Evolutionary conservation across 92 coral and sea anemone genomes (phyloP).

Genomic region (Epizoanthus fatuus): DNA sequence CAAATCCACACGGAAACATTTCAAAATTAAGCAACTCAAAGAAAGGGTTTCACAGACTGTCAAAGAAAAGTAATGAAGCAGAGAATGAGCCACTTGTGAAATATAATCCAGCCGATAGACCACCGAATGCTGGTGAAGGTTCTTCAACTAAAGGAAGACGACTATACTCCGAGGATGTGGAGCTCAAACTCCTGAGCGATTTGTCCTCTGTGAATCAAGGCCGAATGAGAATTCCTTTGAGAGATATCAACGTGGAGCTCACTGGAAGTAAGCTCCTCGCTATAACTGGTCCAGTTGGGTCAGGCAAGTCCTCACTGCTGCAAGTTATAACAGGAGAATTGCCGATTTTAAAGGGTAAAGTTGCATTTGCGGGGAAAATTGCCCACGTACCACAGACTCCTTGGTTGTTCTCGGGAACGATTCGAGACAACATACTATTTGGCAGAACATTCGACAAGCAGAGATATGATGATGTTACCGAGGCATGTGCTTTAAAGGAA

Average conservation of each 20-base stretch:
- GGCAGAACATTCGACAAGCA: slow-evolving; percentile 12
- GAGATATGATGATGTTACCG: slow-evolving; percentile 21
- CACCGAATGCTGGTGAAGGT: background rate
- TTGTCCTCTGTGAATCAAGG: slow-evolving; percentile 28
- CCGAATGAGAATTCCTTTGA: slow-evolving; percentile 26
- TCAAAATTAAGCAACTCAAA: background rate
- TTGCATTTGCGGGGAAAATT: slow-evolving; percentile 3
- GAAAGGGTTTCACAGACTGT: background rate
- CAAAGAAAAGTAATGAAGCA: background rate
- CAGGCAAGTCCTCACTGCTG: slow-evolving; percentile 32
- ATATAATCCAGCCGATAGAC: background rate
- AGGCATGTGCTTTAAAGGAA: slow-evolving; percentile 26
- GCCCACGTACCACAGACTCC: slow-evolving; percentile 34
- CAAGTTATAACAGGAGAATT: slow-evolving; percentile 33
- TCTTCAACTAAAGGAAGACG: background rate
- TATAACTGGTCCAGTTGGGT: slow-evolving; percentile 31
- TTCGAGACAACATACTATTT: slow-evolving; percentile 24
- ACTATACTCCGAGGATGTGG: slow-evolving; percentile 18
- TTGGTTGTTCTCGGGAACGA: slow-evolving; percentile 22
- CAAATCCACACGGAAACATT: background rate
- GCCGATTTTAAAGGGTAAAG: slow-evolving; percentile 18
- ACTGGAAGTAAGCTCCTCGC: slow-evolving; percentile 19
- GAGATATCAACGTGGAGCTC: slow-evolving; percentile 9
- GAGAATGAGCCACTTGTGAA: slow-evolving; percentile 33
- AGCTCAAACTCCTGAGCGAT: background rate